Base-by-base conservation (phyloP, 2,113 vertebrate species). In the Thomomys bottae region DNA sequence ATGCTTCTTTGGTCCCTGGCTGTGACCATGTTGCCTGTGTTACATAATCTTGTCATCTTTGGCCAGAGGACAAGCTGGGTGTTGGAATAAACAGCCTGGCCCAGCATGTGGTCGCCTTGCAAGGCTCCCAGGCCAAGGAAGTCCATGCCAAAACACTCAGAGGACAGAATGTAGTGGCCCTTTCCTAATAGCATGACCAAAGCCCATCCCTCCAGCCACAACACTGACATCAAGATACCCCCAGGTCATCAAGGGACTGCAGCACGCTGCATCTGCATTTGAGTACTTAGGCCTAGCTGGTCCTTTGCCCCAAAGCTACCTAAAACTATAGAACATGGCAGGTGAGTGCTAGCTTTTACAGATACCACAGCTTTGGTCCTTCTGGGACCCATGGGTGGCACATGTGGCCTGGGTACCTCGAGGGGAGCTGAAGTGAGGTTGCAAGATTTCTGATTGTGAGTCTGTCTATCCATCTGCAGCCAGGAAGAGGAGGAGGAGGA, bases 401-500 rank as follows among this genome's bases (percentile, higher is more conserved):
- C 17, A 15, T 54, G 49, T 14, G 14, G 49, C 15, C 49, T 17
- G 15, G 49, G 49, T 54, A 15, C 49, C 49, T 54, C 49, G 14
- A 12, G 3, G 49, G 45, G 49, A 54, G 49, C 49, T 54, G 49
- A 54, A 17, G 49, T 54, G 49, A 17, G 49, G 49, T 54, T 54
- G 49, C 49, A 54, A 54, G 49, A 20, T 15, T 54, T 54, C 49
- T 54, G 49, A 54, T 78, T n/a, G n/a, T n/a, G n/a, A n/a, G 30
- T 77, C 26, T 79, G 20, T 75, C 10, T 54, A 23, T 83, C 15
- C 15, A 18, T 61, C 72, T 72, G 34, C 64, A 98, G 97, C 32
- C 98, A 98, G 95, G 98, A 98, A 8, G 96, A 88, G 8, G 98
- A 97, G 1, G 98, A 97, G 8, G 98, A 97, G 1, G 98, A 97